A percentile compares a stretch with the other conserved stretches of the same genome.
Evolutionary conservation across 2,888 invertebrate species (phyloP).

Genomic region (Hypolimnas misippus): DNA sequence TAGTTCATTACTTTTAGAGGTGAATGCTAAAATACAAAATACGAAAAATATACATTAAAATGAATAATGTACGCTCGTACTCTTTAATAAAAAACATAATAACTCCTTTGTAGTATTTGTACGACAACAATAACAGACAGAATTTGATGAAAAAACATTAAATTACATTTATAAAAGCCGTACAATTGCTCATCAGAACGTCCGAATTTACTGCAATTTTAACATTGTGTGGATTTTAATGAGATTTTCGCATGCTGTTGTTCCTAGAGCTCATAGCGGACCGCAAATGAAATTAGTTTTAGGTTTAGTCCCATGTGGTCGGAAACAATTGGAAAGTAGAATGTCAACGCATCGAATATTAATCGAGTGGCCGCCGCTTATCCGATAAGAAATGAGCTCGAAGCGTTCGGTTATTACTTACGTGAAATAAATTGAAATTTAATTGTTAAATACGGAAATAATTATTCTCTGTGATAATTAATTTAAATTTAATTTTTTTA

Average conservation of each 20-base stretch:
- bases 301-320: constrained; percentile 19
- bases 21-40: not conserved
- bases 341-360: constrained; percentile 24
- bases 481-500: not conserved
- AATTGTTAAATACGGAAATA: not conserved
- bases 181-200: constrained; percentile 2
- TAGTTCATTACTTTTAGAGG: not conserved
- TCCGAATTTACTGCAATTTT: constrained; percentile 18
- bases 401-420: not conserved
- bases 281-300: constrained; percentile 30
- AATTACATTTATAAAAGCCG: constrained; percentile 9
- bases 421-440: constrained; percentile 19
- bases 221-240: constrained; percentile 25
- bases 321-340: constrained; percentile 22
- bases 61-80: constrained; percentile 2
- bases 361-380: constrained; percentile 13
- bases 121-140: constrained; percentile 1
- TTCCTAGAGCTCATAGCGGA: constrained; percentile 16
- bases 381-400: constrained; percentile 22
- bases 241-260: constrained; percentile 17
- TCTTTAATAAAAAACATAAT: constrained; percentile 5
- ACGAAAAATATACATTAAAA: not conserved
- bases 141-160: not conserved
- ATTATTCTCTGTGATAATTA: not conserved
- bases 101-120: not conserved